A percentile compares a stretch with the other conserved stretches of the same genome.
Conservation (phyloP, 2,888 invertebrate genomes). For the Scaptomyza reducta region DNA sequence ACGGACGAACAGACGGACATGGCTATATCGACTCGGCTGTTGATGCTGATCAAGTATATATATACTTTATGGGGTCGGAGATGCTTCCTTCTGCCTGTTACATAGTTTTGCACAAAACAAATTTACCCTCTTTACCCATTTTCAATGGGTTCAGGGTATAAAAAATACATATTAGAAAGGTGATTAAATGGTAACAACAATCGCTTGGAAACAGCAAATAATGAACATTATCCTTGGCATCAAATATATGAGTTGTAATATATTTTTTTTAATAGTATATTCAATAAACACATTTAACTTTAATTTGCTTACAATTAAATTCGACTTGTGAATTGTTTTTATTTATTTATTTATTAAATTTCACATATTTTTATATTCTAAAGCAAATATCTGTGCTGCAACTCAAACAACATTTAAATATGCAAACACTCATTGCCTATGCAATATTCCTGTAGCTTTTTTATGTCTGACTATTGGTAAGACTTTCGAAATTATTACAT, state of each 20-base stretch:
- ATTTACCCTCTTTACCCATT: too few relatives aligned
- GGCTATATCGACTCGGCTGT: too few relatives aligned
- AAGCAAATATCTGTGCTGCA: conserved; percentile 37
- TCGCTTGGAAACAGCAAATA: not conserved
- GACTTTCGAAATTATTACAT: conserved; percentile 32
- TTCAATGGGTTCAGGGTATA: too few relatives aligned
- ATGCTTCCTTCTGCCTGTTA: too few relatives aligned
- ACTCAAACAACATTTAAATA: conserved; percentile 48
- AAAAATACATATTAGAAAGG: conserved; percentile 20
- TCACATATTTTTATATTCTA: conserved; percentile 11
- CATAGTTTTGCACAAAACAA: too few relatives aligned
- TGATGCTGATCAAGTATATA: too few relatives aligned
- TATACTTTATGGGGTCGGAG: too few relatives aligned
- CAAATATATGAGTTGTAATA: conserved; percentile 1
- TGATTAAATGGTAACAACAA: conserved; percentile 6
- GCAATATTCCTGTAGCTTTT: conserved; percentile 43
- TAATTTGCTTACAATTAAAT: conserved; percentile 10
- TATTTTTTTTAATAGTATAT: not conserved
- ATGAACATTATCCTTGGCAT: not conserved
- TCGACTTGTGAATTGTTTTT: conserved; percentile 2
- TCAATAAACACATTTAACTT: not conserved
- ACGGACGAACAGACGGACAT: too few relatives aligned
- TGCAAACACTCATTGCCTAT: conserved; percentile 18
- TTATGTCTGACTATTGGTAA: conserved; percentile 26
- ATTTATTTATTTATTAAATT: conserved; percentile 44